These are phyloP conservation scores for Drosophila gaucha DNA, from an alignment of 2,888 invertebrate species.

Conservation along the genomic window DNA sequence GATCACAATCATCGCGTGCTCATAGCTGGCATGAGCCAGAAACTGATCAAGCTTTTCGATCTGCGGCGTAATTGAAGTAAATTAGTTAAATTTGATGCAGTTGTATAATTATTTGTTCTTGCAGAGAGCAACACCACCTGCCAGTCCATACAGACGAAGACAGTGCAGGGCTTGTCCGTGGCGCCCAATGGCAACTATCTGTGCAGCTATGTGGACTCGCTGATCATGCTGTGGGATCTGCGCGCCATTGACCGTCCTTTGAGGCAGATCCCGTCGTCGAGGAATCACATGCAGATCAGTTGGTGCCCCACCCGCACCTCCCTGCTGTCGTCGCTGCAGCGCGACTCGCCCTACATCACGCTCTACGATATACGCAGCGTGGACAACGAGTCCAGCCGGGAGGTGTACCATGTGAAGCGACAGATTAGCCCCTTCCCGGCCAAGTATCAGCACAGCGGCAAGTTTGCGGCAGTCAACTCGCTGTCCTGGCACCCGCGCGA, in stretches of 20 bases:
- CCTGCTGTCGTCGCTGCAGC: slow-evolving; percentile 91
- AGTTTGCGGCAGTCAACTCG: slow-evolving; percentile 86
- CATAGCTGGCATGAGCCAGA: slow-evolving; percentile 95
- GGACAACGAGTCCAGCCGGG: slow-evolving; percentile 89
- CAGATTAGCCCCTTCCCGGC: slow-evolving; percentile 85
- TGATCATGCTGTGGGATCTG: slow-evolving; percentile 94
- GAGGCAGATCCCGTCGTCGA: slow-evolving; percentile 87
- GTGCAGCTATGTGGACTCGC: slow-evolving; percentile 93
- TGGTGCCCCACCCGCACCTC: slow-evolving; percentile 96
- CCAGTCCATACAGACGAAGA: slow-evolving; percentile 88
- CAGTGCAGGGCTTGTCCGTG: slow-evolving; percentile 92
- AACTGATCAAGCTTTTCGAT: slow-evolving; percentile 94
- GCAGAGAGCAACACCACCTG: slow-evolving; percentile 88
- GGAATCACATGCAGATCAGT: slow-evolving; percentile 89
- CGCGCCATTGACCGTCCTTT: slow-evolving; percentile 94
- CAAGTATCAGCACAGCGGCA: slow-evolving; percentile 74
- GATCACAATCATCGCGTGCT: slow-evolving; percentile 90
- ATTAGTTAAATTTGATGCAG: neutral
- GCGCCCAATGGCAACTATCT: slow-evolving; percentile 92
- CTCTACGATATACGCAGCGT: slow-evolving; percentile 94
- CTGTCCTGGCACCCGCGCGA: slow-evolving; percentile 95
- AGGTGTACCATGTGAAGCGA: slow-evolving; percentile 91
- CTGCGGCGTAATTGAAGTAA: slow-evolving; percentile 89
- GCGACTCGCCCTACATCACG: slow-evolving; percentile 91
- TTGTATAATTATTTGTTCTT: slow-evolving; percentile 18